A percentile compares a stretch with the other conserved stretches of the same genome.
Conservation (phyloP, 2,888 invertebrate species). For the Chymomyza caudatula region DNA sequence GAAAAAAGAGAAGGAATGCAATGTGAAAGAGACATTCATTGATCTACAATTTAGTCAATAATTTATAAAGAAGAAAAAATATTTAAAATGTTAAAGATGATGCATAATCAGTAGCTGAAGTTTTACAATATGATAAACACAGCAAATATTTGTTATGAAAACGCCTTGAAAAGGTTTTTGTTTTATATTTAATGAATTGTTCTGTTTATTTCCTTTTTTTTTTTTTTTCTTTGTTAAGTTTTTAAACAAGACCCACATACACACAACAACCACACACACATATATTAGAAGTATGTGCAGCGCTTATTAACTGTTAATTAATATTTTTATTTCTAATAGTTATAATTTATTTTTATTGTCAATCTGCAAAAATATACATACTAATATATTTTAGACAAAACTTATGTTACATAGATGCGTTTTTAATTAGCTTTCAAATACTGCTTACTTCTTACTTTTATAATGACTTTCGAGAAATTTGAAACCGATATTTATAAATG, state of each 20-base stretch:
- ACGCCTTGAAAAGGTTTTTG: conserved; percentile 10
- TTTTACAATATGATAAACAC: background rate
- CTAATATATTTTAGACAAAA: conserved; percentile 27
- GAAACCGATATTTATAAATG: too few species aligned
- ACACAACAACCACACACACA: background rate
- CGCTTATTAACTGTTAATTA: conserved; percentile 66
- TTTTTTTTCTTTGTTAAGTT: conserved; percentile 38
- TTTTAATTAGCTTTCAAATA: conserved; percentile 23
- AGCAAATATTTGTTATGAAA: conserved; percentile 31
- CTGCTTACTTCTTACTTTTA: too few species aligned
- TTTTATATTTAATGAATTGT: conserved; percentile 28
- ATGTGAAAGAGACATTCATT: conserved; percentile 63
- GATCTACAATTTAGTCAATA: conserved; percentile 69
- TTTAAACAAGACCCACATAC: conserved; percentile 7
- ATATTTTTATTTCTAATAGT: conserved; percentile 57
- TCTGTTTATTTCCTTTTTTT: conserved; percentile 24
- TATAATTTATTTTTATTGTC: conserved; percentile 59
- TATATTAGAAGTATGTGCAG: conserved; percentile 23
- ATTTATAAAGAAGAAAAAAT: conserved; percentile 37
- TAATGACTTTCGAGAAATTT: too few species aligned
- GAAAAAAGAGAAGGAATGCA: conserved; percentile 15
- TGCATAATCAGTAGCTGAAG: background rate
- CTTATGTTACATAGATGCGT: background rate
- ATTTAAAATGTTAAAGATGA: conserved; percentile 20
- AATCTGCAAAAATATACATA: conserved; percentile 48